A percentile compares a stretch with the other conserved stretches of the same genome.
phyloP scores from a whole-genome alignment of 2,888 invertebrate genomes.

The Nomada fucata region DNA sequence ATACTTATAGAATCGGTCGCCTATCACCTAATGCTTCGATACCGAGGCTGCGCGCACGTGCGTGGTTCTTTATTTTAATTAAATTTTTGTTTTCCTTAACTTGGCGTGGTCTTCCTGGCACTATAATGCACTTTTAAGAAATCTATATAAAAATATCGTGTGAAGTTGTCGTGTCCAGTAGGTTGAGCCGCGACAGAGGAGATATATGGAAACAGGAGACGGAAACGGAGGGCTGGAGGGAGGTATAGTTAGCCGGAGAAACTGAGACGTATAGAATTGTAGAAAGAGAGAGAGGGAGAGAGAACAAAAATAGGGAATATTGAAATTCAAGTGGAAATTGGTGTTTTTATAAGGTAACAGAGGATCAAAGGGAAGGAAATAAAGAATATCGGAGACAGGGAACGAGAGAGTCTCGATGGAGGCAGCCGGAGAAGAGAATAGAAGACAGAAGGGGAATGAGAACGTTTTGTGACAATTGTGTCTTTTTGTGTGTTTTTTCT shows the following conservation, averaged over 20 bases:
- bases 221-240: not conserved
- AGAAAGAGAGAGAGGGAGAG: slow-evolving; percentile 1
- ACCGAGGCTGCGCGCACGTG: slow-evolving; percentile 61
- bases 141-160: slow-evolving; percentile 83
- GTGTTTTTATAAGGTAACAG: slow-evolving; percentile 3
- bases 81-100: slow-evolving; percentile 46
- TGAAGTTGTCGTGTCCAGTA: slow-evolving; percentile 80
- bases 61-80: slow-evolving; percentile 35
- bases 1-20: slow-evolving; percentile 73
- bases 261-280: no score
- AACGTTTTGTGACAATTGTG: slow-evolving; percentile 75
- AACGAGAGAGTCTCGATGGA: not conserved
- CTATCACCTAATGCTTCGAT: slow-evolving; percentile 68
- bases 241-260: not conserved
- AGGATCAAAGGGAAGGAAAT: slow-evolving; percentile 9
- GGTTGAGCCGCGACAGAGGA: slow-evolving; percentile 74
- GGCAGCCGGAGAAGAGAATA: slow-evolving; percentile 38
- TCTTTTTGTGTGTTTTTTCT: slow-evolving; percentile 67
- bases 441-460: slow-evolving; percentile 59
- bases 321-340: slow-evolving; percentile 40
- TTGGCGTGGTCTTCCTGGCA: slow-evolving; percentile 80
- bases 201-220: slow-evolving; percentile 42
- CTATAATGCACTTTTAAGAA: slow-evolving; percentile 83
- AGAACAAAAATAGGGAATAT: not conserved
- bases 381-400: not conserved